phyloP scores from a whole-genome alignment of 2,113 vertebrate genomes.

The Candoia aspera region DNA sequence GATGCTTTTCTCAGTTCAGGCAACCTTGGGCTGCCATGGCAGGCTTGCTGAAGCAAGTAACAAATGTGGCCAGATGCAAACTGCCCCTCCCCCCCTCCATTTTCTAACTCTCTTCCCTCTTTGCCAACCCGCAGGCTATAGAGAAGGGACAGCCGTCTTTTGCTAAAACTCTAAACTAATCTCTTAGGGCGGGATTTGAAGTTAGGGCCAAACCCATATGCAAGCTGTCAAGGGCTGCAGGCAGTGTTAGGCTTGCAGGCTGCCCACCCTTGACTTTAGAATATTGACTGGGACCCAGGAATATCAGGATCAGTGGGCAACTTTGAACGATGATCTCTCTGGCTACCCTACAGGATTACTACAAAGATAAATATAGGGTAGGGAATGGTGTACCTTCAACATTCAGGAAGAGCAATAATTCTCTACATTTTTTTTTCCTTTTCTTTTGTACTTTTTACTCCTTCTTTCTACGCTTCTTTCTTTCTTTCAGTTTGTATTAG shows the following conservation, averaged over 20 bases:
- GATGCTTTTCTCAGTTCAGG: not conserved
- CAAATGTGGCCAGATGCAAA: not conserved
- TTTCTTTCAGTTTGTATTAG: too few relatives aligned
- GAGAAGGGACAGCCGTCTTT: not conserved
- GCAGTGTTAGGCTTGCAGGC: not conserved
- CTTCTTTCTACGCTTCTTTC: not conserved
- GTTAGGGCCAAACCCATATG: not conserved
- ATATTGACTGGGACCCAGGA: not conserved
- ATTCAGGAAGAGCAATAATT: not conserved
- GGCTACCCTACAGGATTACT: not conserved
- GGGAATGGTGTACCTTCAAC: not conserved
- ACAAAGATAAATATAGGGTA: not conserved
- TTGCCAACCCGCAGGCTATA: not conserved
- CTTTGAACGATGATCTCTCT: not conserved
- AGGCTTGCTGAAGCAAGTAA: not conserved
- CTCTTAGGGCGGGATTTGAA: not conserved
- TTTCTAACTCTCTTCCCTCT: not conserved
- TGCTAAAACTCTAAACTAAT: not conserved
- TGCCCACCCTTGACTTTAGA: not conserved
- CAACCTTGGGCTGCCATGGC: not conserved
- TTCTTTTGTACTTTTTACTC: too few relatives aligned
- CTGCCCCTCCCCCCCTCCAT: not conserved
- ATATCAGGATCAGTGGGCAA: not conserved
- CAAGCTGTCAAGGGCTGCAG: not conserved
- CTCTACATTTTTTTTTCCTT: not conserved